phyloP scores from a whole-genome alignment of 2,888 invertebrate species.

The Sicus ferrugineus region DNA sequence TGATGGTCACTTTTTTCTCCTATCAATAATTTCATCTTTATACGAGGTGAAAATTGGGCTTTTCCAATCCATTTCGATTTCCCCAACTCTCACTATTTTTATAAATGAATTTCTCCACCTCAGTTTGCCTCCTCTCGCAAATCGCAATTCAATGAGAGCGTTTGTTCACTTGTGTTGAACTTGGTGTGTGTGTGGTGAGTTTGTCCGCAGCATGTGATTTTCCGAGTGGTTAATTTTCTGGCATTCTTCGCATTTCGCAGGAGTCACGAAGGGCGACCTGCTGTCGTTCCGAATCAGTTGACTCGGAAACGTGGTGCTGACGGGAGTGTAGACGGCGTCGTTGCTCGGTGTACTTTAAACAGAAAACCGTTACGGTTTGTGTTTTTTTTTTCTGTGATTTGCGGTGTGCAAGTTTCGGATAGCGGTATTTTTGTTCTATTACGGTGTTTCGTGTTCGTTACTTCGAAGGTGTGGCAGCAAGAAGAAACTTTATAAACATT shows the following conservation, averaged over 20 bases:
- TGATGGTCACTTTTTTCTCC: no score
- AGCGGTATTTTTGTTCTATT: no score
- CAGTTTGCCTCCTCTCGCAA: background rate
- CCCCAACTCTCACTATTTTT: background rate
- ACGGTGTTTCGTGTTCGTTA: background rate
- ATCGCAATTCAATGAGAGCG: background rate
- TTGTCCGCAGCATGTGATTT: background rate
- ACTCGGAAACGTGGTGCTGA: slow-evolving; percentile 64
- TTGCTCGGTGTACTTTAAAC: slow-evolving; percentile 49
- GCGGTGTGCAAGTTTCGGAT: background rate
- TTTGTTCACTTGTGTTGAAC: background rate
- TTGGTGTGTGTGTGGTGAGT: background rate
- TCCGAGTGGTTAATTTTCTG: slow-evolving; percentile 8
- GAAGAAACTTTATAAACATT: no score
- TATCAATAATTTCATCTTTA: no score
- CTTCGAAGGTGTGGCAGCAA: background rate
- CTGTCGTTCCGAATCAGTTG: slow-evolving; percentile 60
- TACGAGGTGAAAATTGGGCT: background rate
- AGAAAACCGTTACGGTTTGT: slow-evolving; percentile 6
- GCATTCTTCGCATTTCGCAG: background rate
- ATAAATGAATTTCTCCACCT: background rate
- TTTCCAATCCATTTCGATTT: background rate
- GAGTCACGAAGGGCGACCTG: slow-evolving; percentile 33
- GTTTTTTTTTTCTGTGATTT: background rate
- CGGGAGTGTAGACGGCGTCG: slow-evolving; percentile 52